Conservation (phyloP, 2,113 vertebrate species). For the Erythrocercus mccallii region DNA sequence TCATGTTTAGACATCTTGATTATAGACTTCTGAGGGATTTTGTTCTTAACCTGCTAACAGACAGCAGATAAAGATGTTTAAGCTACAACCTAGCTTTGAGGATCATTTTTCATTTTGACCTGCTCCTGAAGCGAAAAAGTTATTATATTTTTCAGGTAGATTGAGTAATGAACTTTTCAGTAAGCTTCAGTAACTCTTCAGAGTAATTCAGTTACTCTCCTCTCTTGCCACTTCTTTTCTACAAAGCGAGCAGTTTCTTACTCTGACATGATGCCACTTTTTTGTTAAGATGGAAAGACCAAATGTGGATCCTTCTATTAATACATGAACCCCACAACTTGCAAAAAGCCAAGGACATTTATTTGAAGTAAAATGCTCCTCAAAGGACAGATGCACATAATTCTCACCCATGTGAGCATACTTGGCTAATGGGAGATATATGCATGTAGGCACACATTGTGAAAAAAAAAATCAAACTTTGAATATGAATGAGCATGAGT, state of each 20-base stretch:
- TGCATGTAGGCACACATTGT: accelerated
- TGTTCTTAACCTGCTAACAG: background rate
- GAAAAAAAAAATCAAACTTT: background rate
- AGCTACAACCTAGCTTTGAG: background rate
- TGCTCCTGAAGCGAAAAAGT: background rate
- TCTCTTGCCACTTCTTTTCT: background rate
- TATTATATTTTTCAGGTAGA: background rate
- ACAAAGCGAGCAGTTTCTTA: background rate
- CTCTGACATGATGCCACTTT: background rate
- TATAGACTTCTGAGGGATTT: background rate
- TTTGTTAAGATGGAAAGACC: background rate
- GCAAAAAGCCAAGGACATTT: background rate
- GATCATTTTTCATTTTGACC: background rate
- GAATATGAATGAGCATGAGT: background rate
- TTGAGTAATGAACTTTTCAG: background rate
- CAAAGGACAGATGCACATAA: background rate
- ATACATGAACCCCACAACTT: background rate
- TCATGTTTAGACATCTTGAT: background rate
- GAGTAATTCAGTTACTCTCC: background rate
- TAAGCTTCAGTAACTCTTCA: background rate
- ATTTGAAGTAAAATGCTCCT: background rate
- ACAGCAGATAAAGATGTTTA: background rate
- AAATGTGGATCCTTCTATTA: background rate
- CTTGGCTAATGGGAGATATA: background rate
- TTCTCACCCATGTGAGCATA: background rate